Base-by-base conservation (phyloP, 2,113 vertebrate species). In the Hylia prasina region DNA sequence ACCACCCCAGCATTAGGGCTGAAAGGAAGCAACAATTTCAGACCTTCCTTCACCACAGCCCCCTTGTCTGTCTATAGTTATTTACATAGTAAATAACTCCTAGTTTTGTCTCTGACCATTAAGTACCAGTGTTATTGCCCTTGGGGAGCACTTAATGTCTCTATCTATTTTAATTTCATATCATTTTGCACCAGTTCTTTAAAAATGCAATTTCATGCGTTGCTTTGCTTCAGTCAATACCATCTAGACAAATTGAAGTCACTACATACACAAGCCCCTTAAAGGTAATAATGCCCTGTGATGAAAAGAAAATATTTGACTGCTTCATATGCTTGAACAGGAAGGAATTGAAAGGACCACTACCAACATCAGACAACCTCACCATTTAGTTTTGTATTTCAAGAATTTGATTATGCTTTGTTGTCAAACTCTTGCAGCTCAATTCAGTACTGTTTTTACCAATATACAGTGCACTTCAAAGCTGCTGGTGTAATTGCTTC, bases 151-250 rank as follows among this genome's bases (percentile, higher is more conserved):
- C 82, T 96, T 92, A 93, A 92, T 92, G 93, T 92, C 81, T 94
- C 84, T 53, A 92, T 97, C 83, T 90, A 71, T 96, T 96, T 95
- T 96, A 95, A 97, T 97, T 96, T 97, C 76, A 57, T 94, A 96
- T 94, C 21, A 90, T 96, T 97, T 96, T 94, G 87, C 78, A 63
- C 79, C 2, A 7, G 64, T 93, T 93, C 95, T 94, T 97, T 96
- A 95, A 92, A 97, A 97, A 96, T 95, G 79, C 76, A 85, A 96
- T 97, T 97, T 93, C 57, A 84, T 61, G 82, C 63, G 53, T 90
- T 82, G 82, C 92, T 94, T 95, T 96, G 88, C 87, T 96, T 96
- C 93, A 94, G 95, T 95, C 97, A 96, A 94, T 96, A 94, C 20
- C 65, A 92, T 35, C 90, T 65, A 95, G 92, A 84, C 76, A 93